A percentile compares a stretch with the other conserved stretches of the same genome.
These are phyloP conservation scores for Lutjanus argentimaculatus DNA, from an alignment of 2,797 vertebrate genomes.

Conservation along the genomic window DNA sequence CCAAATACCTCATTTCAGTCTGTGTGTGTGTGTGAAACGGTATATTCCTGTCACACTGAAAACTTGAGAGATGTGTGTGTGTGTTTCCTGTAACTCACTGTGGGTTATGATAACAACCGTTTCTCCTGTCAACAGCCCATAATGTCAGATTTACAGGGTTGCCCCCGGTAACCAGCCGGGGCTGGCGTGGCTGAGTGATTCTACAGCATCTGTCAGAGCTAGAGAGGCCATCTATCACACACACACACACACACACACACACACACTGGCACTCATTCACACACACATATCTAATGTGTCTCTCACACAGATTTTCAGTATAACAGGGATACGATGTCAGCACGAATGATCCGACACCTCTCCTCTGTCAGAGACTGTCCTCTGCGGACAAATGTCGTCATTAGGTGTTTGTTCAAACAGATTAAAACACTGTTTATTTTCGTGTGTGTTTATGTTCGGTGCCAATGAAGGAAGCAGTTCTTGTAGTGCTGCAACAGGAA, in stretches of 20 bases:
- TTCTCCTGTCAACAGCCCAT: conserved; percentile 85
- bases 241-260: conserved; percentile 49
- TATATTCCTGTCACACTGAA: conserved; percentile 61
- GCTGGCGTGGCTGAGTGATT: conserved; percentile 80
- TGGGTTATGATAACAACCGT: conserved; percentile 85
- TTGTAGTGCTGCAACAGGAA: neutral
- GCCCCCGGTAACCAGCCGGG: conserved; percentile 81
- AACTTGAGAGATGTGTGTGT: conserved; percentile 67
- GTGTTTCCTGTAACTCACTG: conserved; percentile 80
- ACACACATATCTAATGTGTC: conserved; percentile 32
- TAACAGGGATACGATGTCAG: conserved; percentile 41
- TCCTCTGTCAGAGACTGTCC: neutral
- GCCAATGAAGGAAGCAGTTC: neutral
- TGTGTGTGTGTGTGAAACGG: conserved; percentile 44
- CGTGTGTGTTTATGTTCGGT: neutral
- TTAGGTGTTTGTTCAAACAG: conserved; percentile 1
- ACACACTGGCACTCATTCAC: conserved; percentile 10
- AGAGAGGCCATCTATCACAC: conserved; percentile 76
- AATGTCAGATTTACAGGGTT: conserved; percentile 86
- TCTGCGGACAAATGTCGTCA: neutral
- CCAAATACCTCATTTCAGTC: conserved; percentile 48
- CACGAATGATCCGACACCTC: conserved; percentile 40
- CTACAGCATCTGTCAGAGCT: conserved; percentile 80
- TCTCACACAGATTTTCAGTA: conserved; percentile 49
- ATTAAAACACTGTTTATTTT: too few species aligned